phyloP scores from a whole-genome alignment of 2,888 invertebrate genomes.

The Andricus quercusramuli region DNA sequence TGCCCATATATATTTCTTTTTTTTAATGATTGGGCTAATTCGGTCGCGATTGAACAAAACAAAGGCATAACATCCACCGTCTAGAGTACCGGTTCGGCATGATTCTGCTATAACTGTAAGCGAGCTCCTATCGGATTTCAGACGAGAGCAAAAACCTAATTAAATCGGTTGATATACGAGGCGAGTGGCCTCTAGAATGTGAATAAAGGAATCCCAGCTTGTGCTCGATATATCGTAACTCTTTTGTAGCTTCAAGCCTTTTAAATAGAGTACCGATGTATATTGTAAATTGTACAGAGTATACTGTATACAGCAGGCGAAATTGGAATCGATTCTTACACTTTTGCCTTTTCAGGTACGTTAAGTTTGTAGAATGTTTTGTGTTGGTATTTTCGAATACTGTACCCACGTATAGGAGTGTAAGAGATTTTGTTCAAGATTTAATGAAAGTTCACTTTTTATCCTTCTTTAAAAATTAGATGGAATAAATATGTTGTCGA shows the following conservation, averaged over 20 bases:
- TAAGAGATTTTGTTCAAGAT: no score
- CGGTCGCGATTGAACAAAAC: slow-evolving; percentile 43
- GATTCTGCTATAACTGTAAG: slow-evolving; percentile 60
- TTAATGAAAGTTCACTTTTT: no score
- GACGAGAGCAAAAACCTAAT: slow-evolving; percentile 52
- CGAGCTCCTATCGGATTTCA: slow-evolving; percentile 48
- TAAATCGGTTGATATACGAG: slow-evolving; percentile 51
- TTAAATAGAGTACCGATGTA: neutral
- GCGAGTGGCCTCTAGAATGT: slow-evolving; percentile 46
- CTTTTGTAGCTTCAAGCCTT: slow-evolving; percentile 18
- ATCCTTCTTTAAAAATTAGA: no score
- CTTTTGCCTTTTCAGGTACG: neutral
- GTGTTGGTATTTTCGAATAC: no score
- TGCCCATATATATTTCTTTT: neutral
- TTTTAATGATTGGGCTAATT: neutral
- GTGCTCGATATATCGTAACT: slow-evolving; percentile 24
- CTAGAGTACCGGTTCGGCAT: slow-evolving; percentile 56
- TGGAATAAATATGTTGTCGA: no score
- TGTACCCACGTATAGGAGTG: no score
- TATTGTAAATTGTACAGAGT: neutral
- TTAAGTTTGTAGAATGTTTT: neutral
- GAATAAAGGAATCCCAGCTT: slow-evolving; percentile 35
- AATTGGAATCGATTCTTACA: neutral
- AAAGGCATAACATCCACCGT: slow-evolving; percentile 50
- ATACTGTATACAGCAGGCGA: neutral